Conservation (phyloP, 2,888 invertebrate genomes). For the Seira musarum region DNA sequence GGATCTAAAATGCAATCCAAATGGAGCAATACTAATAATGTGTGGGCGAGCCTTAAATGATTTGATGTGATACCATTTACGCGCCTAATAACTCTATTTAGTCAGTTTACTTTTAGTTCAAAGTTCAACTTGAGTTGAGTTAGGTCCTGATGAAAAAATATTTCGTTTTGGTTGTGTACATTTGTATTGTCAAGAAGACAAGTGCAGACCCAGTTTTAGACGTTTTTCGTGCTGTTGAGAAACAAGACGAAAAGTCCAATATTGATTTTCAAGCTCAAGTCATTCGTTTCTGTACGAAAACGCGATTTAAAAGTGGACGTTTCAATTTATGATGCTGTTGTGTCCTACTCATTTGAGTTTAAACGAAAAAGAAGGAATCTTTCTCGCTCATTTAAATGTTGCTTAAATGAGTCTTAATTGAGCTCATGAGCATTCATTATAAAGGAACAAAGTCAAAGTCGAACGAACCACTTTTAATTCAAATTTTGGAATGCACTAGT, state of each 20-base stretch:
- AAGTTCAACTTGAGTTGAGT: constrained; percentile 2
- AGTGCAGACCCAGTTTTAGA: too few relatives aligned
- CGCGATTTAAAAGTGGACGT: too few relatives aligned
- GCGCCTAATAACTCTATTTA: background rate
- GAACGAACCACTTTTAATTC: background rate
- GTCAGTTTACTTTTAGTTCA: constrained; percentile 11
- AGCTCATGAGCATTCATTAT: constrained; percentile 24
- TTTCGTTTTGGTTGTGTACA: too few relatives aligned
- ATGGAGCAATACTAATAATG: background rate
- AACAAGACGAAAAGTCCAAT: too few relatives aligned
- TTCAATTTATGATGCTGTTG: too few relatives aligned
- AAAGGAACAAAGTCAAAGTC: constrained; percentile 8
- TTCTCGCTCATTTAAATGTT: background rate
- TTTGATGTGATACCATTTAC: background rate
- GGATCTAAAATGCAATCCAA: background rate
- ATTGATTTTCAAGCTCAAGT: too few relatives aligned
- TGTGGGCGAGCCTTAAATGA: background rate
- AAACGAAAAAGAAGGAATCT: background rate
- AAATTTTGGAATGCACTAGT: background rate
- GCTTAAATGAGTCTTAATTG: constrained; percentile 46
- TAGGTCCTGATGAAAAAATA: background rate
- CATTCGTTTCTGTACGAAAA: too few relatives aligned
- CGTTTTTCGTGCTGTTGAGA: too few relatives aligned
- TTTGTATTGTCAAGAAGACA: background rate
- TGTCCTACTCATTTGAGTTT: too few relatives aligned